Evolutionary conservation across 2,113 vertebrate species (phyloP).

Genomic region (Petrocephalus zakoni): DNA sequence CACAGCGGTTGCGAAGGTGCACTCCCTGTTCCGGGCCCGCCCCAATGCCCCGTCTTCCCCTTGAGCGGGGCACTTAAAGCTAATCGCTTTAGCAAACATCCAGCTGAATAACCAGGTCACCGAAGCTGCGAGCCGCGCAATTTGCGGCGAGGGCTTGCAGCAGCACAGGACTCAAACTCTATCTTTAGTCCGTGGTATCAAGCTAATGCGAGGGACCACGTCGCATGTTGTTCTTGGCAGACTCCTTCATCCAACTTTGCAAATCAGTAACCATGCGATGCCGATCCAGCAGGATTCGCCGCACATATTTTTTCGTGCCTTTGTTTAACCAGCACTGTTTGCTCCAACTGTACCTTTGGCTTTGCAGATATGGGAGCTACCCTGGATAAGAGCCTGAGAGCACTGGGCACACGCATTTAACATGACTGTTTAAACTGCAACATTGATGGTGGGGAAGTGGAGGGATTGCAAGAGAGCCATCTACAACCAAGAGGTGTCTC

Average conservation of each 20-base stretch:
- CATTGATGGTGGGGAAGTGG: not conserved
- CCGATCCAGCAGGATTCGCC: not conserved
- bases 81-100: not conserved
- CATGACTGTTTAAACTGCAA: not conserved
- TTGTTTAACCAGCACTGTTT: slow-evolving; percentile 14
- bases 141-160: not conserved
- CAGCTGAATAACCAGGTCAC: not conserved
- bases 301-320: slow-evolving; percentile 4
- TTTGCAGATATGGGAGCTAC: not conserved
- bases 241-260: not conserved
- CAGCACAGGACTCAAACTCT: not conserved
- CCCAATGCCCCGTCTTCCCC: not conserved
- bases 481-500: not conserved
- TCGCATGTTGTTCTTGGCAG: not conserved
- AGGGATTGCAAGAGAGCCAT: not conserved
- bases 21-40: not conserved
- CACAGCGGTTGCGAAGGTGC: not conserved
- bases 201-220: slow-evolving; percentile 4
- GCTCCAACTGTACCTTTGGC: slow-evolving; percentile 8
- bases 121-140: not conserved
- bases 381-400: not conserved
- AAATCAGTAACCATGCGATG: not conserved
- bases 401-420: not conserved
- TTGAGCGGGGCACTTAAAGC: not conserved
- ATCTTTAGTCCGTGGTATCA: slow-evolving; percentile 10